A percentile compares a stretch with the other conserved stretches of the same genome.
Conservation (phyloP, 2,797 vertebrate species). For the Acanthornis magna region DNA sequence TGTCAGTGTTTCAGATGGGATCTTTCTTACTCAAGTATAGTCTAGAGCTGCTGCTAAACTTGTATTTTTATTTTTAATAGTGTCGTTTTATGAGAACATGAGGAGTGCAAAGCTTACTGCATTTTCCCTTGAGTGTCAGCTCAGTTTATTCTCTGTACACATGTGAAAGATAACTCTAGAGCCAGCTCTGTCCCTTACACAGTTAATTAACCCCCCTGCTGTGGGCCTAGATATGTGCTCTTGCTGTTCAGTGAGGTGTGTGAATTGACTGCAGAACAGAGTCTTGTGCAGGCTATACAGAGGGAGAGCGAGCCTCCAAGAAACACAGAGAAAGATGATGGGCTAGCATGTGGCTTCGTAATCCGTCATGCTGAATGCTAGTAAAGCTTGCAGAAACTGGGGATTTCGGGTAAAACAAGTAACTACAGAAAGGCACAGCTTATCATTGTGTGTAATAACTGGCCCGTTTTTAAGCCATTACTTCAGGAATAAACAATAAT, state of each 20-base stretch:
- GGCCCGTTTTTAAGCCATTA: slow-evolving; percentile 49
- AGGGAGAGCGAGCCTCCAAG: slow-evolving; percentile 14
- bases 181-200: slow-evolving; percentile 29
- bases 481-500: slow-evolving; percentile 27
- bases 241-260: slow-evolving; percentile 59
- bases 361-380: not conserved
- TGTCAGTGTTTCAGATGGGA: not conserved
- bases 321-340: slow-evolving; percentile 35
- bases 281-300: not conserved
- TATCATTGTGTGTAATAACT: slow-evolving; percentile 26
- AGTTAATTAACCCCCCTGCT: slow-evolving; percentile 68
- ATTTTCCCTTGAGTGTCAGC: not conserved
- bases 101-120: not conserved
- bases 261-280: slow-evolving; percentile 48
- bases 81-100: not conserved
- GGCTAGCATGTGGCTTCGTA: slow-evolving; percentile 44
- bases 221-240: slow-evolving; percentile 25
- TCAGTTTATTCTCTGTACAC: not conserved
- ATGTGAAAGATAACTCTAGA: not conserved
- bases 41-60: not conserved
- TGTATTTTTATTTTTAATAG: not conserved
- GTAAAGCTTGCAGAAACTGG: not conserved
- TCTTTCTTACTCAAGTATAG: not conserved
- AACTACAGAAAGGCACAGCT: not conserved
- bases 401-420: slow-evolving; percentile 17